phyloP scores from a whole-genome alignment of 2,113 vertebrate genomes.

The Polyodon spathula region DNA sequence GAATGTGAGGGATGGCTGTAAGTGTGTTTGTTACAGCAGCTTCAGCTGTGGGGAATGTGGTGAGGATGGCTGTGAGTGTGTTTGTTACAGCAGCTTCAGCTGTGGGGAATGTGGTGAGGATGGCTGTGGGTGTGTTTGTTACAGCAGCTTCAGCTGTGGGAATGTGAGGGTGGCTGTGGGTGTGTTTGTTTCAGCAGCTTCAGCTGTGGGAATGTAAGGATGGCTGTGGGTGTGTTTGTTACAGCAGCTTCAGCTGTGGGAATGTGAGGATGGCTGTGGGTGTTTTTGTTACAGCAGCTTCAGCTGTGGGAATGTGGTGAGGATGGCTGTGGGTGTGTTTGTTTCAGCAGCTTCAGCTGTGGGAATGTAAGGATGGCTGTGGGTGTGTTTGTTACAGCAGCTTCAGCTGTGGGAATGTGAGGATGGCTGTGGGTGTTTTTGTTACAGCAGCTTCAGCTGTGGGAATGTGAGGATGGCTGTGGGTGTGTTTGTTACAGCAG shows the following conservation, averaged over 20 bases:
- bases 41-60: slow-evolving; percentile 46
- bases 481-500: slow-evolving; percentile 39
- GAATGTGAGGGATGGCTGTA: slow-evolving; percentile 33
- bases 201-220: no score
- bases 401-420: slow-evolving; percentile 46
- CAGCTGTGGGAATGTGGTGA: no score
- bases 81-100: slow-evolving; percentile 47
- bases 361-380: no score
- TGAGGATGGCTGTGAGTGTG: no score
- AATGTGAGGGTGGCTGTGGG: slow-evolving; percentile 35
- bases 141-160: slow-evolving; percentile 46
- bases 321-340: slow-evolving; percentile 34
- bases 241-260: slow-evolving; percentile 46
- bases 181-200: slow-evolving; percentile 42
- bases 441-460: slow-evolving; percentile 47
- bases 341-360: slow-evolving; percentile 47
- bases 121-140: slow-evolving; percentile 35
- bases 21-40: slow-evolving; percentile 40
- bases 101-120: no score
- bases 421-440: slow-evolving; percentile 34
- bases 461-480: no score
- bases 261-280: no score
- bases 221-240: slow-evolving; percentile 35
- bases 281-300: slow-evolving; percentile 42
- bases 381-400: slow-evolving; percentile 39